Evolutionary conservation across 2,888 invertebrate genomes (phyloP).

Genomic region (Eudemis profundana): DNA sequence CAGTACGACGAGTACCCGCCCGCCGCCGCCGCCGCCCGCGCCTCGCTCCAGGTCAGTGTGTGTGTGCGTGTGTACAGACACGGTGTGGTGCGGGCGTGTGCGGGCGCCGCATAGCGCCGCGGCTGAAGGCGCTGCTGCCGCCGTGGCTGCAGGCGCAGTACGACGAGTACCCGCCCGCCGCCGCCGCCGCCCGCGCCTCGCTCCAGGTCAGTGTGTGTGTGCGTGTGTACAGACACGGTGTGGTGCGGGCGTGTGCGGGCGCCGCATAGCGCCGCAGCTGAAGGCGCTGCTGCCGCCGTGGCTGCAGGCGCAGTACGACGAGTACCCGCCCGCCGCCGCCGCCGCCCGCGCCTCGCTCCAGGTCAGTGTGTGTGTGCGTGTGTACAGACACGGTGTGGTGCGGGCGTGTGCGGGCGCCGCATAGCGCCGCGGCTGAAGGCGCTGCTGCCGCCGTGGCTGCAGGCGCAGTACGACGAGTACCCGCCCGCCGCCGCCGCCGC

Average conservation of each 20-base stretch:
- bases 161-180: not conserved
- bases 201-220: too few species aligned
- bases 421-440: too few species aligned
- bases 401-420: constrained; percentile 43
- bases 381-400: too few species aligned
- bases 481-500: too few species aligned
- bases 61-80: too few species aligned
- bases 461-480: too few species aligned
- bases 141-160: not conserved
- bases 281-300: too few species aligned
- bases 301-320: too few species aligned
- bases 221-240: too few species aligned
- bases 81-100: not conserved
- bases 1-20: not conserved
- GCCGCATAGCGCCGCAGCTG: not conserved
- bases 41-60: not conserved
- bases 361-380: too few species aligned
- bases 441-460: too few species aligned
- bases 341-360: not conserved
- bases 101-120: not conserved
- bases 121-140: not conserved
- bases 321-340: too few species aligned
- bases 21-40: not conserved
- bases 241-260: not conserved
- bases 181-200: not conserved